Evolutionary conservation across 2,113 vertebrate species (phyloP).

Genomic region (Cisticola juncidis): DNA sequence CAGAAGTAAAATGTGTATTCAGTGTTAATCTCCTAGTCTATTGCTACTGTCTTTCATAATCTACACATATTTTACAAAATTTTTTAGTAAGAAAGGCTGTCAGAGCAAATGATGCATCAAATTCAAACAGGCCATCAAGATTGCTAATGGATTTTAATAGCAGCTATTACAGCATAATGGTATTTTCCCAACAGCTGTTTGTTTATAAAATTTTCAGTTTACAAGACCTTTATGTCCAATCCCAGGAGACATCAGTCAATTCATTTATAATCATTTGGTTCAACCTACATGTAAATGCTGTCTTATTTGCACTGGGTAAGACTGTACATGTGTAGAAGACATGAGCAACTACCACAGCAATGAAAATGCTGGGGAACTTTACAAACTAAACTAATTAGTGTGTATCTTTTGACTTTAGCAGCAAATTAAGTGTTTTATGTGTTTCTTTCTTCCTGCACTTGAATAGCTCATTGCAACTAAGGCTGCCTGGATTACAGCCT

Average conservation of each 20-base stretch:
- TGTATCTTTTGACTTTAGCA: neutral
- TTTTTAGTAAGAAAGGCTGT: slow-evolving; percentile 74
- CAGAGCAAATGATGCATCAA: slow-evolving; percentile 85
- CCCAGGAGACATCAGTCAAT: slow-evolving; percentile 76
- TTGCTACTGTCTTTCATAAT: slow-evolving; percentile 60
- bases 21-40: slow-evolving; percentile 66
- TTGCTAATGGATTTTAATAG: slow-evolving; percentile 87
- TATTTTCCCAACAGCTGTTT: slow-evolving; percentile 86
- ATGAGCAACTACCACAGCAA: slow-evolving; percentile 18
- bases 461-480: neutral
- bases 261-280: slow-evolving; percentile 81
- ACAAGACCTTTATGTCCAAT: slow-evolving; percentile 83
- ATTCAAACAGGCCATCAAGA: slow-evolving; percentile 84
- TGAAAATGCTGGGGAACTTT: slow-evolving; percentile 27
- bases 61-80: slow-evolving; percentile 72
- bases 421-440: neutral
- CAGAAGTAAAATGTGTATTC: slow-evolving; percentile 27
- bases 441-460: neutral
- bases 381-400: slow-evolving; percentile 61
- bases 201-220: slow-evolving; percentile 83
- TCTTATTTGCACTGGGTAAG: slow-evolving; percentile 49
- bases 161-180: slow-evolving; percentile 83
- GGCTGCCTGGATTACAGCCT: neutral
- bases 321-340: neutral
- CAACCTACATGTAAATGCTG: slow-evolving; percentile 75